phyloP scores from a whole-genome alignment of 1,140 invertebrate species.

The Drosophila sp. region DNA sequence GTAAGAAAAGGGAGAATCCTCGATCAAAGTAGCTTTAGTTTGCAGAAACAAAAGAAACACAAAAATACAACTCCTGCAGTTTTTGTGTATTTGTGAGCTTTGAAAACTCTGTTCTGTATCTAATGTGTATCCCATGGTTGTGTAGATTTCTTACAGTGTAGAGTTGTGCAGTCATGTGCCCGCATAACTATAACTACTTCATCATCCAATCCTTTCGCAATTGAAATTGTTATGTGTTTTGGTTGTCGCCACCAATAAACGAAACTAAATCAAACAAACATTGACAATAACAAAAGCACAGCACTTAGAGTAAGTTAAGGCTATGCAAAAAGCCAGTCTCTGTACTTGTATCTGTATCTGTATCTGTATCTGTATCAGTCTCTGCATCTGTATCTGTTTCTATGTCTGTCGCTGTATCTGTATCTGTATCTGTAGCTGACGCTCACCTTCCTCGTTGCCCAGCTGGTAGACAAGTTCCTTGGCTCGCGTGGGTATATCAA shows the following conservation, averaged over 20 bases:
- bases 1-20: conserved; percentile 4
- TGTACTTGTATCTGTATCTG: background rate
- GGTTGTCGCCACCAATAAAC: conserved; percentile 53
- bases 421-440: background rate
- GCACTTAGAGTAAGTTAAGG: conserved; percentile 9
- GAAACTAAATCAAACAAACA: conserved; percentile 50
- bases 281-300: conserved; percentile 12
- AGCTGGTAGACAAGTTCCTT: conserved; percentile 96
- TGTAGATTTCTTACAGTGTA: conserved; percentile 25
- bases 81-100: too few relatives aligned
- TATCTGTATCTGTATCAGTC: background rate
- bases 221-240: conserved; percentile 63
- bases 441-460: conserved; percentile 89
- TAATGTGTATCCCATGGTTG: background rate
- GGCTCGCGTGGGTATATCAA: conserved; percentile 97
- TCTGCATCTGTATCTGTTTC: background rate
- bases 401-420: background rate
- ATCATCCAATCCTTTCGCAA: conserved; percentile 60
- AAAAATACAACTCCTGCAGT: too few relatives aligned
- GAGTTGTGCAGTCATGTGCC: conserved; percentile 29
- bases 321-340: conserved; percentile 20
- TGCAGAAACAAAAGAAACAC: too few relatives aligned
- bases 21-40: too few relatives aligned
- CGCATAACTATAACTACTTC: conserved; percentile 66
- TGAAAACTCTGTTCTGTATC: too few relatives aligned